These are phyloP conservation scores for Calameuta pallipes DNA, from an alignment of 2,888 invertebrate species.

Conservation along the genomic window DNA sequence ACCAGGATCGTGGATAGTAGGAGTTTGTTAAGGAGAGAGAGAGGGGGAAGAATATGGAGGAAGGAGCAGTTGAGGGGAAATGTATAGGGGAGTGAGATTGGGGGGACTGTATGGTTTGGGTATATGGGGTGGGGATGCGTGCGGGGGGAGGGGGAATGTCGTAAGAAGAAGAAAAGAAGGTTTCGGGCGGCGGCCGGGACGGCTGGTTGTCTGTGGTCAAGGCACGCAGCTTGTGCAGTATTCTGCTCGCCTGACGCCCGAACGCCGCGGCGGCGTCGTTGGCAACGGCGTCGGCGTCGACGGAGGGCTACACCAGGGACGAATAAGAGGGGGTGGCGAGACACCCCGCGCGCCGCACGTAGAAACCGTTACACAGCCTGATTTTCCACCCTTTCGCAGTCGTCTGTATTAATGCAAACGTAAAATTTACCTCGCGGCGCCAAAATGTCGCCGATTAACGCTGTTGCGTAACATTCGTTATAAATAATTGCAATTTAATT, in stretches of 20 bases:
- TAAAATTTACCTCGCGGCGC: neutral
- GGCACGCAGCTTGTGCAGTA: slow-evolving; percentile 56
- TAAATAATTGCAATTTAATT: neutral
- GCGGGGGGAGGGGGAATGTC: slow-evolving; percentile 13
- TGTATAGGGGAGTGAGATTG: slow-evolving; percentile 10
- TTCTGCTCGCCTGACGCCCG: slow-evolving; percentile 31
- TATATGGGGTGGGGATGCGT: neutral
- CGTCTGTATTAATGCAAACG: neutral
- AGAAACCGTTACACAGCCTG: neutral
- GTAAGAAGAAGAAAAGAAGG: slow-evolving; percentile 26
- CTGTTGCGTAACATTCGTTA: neutral
- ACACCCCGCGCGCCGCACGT: slow-evolving; percentile 2
- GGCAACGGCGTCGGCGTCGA: slow-evolving; percentile 11
- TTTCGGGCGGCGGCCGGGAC: slow-evolving; percentile 61
- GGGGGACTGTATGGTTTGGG: slow-evolving; percentile 13
- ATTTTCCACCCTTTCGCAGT: neutral
- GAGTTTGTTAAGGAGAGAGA: neutral
- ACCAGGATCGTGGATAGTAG: slow-evolving; percentile 18
- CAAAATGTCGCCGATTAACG: neutral
- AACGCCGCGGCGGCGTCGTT: neutral
- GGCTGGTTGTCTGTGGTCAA: slow-evolving; percentile 63
- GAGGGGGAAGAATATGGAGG: slow-evolving; percentile 11
- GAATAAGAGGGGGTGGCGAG: neutral
- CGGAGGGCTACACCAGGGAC: slow-evolving; percentile 5
- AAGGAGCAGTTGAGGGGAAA: slow-evolving; percentile 15